Conservation (phyloP, 2,888 invertebrate genomes). For the Boloria euphrosyne region DNA sequence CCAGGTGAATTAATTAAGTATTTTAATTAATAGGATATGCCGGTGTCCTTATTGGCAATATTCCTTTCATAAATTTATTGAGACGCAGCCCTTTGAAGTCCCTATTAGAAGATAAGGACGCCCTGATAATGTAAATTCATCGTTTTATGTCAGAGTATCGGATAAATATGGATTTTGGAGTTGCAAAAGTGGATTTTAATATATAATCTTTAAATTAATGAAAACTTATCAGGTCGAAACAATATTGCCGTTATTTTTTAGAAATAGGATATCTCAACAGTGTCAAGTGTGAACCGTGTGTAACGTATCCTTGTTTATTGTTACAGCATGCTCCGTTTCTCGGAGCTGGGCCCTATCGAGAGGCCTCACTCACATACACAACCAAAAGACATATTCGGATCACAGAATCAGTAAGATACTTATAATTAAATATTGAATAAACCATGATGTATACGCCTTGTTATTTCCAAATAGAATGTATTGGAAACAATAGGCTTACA, state of each 20-base stretch:
- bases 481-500: not conserved
- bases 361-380: conserved; percentile 43
- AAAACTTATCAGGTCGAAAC: too few species aligned
- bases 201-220: not conserved
- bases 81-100: conserved; percentile 72
- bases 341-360: conserved; percentile 76
- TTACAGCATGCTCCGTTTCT: conserved; percentile 86
- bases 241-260: too few species aligned
- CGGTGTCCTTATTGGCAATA: conserved; percentile 80
- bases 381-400: conserved; percentile 45
- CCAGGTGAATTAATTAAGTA: conserved; percentile 82
- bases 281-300: not conserved
- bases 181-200: not conserved
- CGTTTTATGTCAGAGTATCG: conserved; percentile 31
- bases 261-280: not conserved
- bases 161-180: conserved; percentile 2
- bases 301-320: conserved; percentile 41
- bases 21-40: conserved; percentile 82
- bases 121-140: conserved; percentile 59
- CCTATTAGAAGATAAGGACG: conserved; percentile 68
- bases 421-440: conserved; percentile 26
- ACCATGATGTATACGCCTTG: not conserved
- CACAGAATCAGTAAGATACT: conserved; percentile 44
- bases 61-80: conserved; percentile 82
- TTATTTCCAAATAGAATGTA: not conserved